Conservation (phyloP, 2,888 invertebrate genomes). For the Eurytoma californica region DNA sequence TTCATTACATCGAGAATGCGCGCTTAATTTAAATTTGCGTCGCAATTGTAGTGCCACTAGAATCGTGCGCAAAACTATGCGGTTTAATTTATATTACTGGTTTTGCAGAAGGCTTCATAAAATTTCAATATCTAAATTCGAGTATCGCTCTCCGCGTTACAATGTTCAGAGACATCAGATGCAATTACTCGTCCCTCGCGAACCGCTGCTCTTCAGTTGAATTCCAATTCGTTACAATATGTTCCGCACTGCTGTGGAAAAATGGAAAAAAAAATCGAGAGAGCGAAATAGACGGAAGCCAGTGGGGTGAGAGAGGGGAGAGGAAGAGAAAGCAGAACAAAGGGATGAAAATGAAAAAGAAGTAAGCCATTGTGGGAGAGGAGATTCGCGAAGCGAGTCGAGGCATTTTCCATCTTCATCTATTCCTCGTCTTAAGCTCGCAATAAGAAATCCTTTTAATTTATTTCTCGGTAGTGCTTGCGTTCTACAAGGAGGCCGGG, state of each 20-base stretch:
- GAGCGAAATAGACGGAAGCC: neutral
- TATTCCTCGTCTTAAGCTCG: slow-evolving; percentile 45
- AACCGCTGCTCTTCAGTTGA: neutral
- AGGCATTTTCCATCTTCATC: slow-evolving; percentile 50
- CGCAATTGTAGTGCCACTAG: too few relatives aligned
- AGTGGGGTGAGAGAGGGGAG: slow-evolving; percentile 36
- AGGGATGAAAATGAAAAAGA: slow-evolving; percentile 39
- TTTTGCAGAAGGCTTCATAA: too few relatives aligned
- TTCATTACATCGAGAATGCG: too few relatives aligned
- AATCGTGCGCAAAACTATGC: too few relatives aligned
- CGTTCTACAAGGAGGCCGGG: neutral
- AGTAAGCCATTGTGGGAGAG: neutral
- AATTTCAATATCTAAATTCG: slow-evolving; percentile 34
- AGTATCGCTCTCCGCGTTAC: neutral
- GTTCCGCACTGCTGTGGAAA: neutral
- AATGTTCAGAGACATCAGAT: slow-evolving; percentile 29
- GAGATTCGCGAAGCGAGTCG: slow-evolving; percentile 5
- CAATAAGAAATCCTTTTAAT: slow-evolving; percentile 60
- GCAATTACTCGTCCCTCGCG: slow-evolving; percentile 49
- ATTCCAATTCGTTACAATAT: slow-evolving; percentile 42
- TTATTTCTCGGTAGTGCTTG: slow-evolving; percentile 57
- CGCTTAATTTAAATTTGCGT: too few relatives aligned
- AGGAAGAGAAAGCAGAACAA: slow-evolving; percentile 11
- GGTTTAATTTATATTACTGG: too few relatives aligned
- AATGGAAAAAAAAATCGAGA: slow-evolving; percentile 25